Conservation (phyloP, 64 coral and sea anemone genomes). For the Actinia equina region DNA sequence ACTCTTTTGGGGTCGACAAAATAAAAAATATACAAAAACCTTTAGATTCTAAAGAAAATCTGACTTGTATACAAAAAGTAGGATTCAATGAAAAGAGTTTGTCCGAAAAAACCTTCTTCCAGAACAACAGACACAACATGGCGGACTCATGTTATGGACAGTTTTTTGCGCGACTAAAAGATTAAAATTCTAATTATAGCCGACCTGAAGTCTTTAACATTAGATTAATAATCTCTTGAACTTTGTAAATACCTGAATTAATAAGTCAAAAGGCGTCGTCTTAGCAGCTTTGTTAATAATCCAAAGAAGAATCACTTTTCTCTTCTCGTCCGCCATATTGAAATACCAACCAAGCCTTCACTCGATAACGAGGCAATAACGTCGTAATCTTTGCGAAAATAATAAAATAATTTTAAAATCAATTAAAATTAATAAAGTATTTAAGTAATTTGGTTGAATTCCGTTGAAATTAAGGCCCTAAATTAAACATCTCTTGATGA, state of each 20-base stretch:
- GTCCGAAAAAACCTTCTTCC: too few relatives aligned
- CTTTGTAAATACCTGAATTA: neutral
- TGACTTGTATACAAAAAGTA: too few relatives aligned
- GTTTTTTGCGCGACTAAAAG: too few relatives aligned
- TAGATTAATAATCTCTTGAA: neutral
- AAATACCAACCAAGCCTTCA: neutral
- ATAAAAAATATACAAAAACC: too few relatives aligned
- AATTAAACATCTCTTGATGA: too few relatives aligned
- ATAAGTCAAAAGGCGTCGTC: neutral
- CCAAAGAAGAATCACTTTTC: neutral
- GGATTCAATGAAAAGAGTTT: too few relatives aligned
- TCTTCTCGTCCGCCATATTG: neutral
- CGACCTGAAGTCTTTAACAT: neutral
- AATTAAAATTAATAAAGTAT: too few relatives aligned
- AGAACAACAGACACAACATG: neutral
- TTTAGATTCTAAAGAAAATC: too few relatives aligned
- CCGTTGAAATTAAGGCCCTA: too few relatives aligned
- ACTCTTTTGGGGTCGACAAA: too few relatives aligned
- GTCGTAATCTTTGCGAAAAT: neutral
- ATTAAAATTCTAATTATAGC: neutral
- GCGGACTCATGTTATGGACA: neutral
- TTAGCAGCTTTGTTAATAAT: conserved; percentile 9
- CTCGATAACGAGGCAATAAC: neutral
- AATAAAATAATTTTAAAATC: too few relatives aligned
- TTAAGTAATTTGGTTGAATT: too few relatives aligned